Evolutionary conservation across 2,113 vertebrate genomes (phyloP).

Genomic region (Eubucco bourcierii): DNA sequence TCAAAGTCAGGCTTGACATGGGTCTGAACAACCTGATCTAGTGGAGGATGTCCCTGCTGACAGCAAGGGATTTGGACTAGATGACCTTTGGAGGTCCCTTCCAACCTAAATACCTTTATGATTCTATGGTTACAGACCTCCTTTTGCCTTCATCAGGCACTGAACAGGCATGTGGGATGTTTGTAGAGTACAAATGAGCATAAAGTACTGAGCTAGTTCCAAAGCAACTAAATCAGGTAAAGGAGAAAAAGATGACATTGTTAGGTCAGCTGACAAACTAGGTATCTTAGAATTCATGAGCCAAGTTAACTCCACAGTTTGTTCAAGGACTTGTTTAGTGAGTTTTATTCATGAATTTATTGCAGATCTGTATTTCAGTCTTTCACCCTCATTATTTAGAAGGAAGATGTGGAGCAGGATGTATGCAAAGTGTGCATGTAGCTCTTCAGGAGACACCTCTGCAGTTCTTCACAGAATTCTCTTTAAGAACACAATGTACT

Average conservation of each 20-base stretch:
- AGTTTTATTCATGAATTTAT: not conserved
- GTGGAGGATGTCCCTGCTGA: too few relatives aligned
- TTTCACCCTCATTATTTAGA: not conserved
- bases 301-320: not conserved
- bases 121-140: not conserved
- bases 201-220: not conserved
- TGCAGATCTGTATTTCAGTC: not conserved
- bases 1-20: too few relatives aligned
- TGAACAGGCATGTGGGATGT: rapidly evolving
- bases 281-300: not conserved
- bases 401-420: not conserved
- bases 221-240: not conserved
- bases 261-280: not conserved
- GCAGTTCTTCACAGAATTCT: not conserved
- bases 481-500: not conserved
- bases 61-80: too few relatives aligned
- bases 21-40: too few relatives aligned
- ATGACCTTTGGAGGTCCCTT: too few relatives aligned
- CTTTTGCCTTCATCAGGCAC: not conserved
- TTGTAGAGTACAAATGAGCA: rapidly evolving
- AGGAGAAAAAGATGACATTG: not conserved
- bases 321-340: not conserved
- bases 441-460: not conserved
- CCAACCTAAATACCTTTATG: too few relatives aligned
- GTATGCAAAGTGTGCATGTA: not conserved